Percentiles rank a stretch among this genome's conserved stretches.
Conservation (phyloP, 2,113 vertebrate genomes). For the Spea multiplicata region DNA sequence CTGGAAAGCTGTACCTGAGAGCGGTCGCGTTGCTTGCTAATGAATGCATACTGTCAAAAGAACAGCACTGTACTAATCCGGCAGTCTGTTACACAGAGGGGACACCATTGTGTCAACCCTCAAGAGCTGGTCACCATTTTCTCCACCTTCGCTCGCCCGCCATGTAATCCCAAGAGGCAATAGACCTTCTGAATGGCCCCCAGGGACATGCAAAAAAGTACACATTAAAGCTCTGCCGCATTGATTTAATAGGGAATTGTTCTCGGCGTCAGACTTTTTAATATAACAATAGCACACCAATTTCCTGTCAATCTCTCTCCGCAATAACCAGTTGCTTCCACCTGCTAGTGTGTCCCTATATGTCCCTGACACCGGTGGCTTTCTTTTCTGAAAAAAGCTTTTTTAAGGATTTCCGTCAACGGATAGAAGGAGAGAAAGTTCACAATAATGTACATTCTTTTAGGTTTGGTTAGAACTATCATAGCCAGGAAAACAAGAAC, state of each 20-base stretch:
- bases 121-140: background rate
- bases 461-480: too few relatives aligned
- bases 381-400: too few relatives aligned
- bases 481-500: too few relatives aligned
- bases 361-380: background rate
- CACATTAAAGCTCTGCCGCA: conserved; percentile 4
- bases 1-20: background rate
- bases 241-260: conserved; percentile 29
- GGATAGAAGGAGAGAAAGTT: too few relatives aligned
- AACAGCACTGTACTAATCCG: background rate
- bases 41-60: background rate
- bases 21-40: background rate
- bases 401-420: too few relatives aligned
- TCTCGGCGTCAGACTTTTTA: conserved; percentile 10
- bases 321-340: background rate
- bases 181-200: background rate
- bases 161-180: conserved; percentile 17
- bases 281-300: conserved; percentile 17
- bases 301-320: background rate
- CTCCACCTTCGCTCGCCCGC: background rate
- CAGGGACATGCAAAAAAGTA: background rate
- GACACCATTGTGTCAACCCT: conserved; percentile 19
- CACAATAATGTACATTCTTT: too few relatives aligned
- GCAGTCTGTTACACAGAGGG: conserved; percentile 27
- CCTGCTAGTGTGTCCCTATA: background rate